phyloP scores from a whole-genome alignment of 35 echinoderm and acorn worm species.

The Acanthaster planci region DNA sequence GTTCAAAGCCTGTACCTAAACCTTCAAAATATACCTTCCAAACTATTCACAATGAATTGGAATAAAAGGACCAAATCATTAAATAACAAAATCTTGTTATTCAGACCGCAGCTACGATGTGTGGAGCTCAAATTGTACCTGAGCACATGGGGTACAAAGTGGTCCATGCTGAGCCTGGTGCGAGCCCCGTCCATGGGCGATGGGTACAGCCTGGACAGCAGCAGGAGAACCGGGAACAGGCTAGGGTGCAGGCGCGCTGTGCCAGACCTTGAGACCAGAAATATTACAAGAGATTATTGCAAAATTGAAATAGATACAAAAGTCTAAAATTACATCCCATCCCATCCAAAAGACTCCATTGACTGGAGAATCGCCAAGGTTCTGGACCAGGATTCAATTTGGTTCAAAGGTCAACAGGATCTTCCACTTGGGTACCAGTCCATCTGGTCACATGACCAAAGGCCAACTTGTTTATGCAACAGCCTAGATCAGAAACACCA shows the following conservation, averaged over 20 bases:
- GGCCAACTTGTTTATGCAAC: no score
- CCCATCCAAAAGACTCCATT: no score
- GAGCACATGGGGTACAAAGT: conserved; percentile 72
- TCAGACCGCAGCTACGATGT: background rate
- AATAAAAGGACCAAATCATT: background rate
- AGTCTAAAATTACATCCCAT: no score
- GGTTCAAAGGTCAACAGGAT: no score
- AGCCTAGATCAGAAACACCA: no score
- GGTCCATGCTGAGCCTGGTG: conserved; percentile 48
- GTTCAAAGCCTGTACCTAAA: no score
- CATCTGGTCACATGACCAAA: no score
- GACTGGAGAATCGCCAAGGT: no score
- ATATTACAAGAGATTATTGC: background rate
- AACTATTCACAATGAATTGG: background rate
- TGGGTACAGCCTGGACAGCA: conserved; percentile 85
- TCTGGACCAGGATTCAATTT: no score
- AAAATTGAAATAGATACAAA: background rate
- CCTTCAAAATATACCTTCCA: background rate
- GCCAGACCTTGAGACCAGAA: conserved; percentile 8
- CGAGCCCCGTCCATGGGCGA: conserved; percentile 72
- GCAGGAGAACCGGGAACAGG: conserved; percentile 76
- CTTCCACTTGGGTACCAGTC: no score
- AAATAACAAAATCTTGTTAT: background rate
- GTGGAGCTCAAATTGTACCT: conserved; percentile 40
- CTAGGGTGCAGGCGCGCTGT: conserved; percentile 74